These are phyloP conservation scores for Zoroaster sp. DNA, from an alignment of 53 echinoderm and acorn worm genomes.

Conservation along the genomic window DNA sequence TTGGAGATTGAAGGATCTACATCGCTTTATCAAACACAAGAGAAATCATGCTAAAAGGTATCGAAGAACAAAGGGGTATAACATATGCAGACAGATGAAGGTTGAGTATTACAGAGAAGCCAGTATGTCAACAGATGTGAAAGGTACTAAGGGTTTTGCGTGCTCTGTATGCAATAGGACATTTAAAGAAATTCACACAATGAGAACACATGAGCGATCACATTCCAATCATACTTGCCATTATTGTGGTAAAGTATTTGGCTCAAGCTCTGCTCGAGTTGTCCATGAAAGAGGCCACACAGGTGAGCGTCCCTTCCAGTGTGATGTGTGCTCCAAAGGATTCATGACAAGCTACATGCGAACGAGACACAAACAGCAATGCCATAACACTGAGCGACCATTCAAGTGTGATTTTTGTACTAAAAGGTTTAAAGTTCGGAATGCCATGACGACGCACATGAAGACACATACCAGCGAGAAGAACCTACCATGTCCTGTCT, in stretches of 20 bases:
- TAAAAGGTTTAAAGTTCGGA: constrained; percentile 41
- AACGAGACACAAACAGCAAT: constrained; percentile 40
- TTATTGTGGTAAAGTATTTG: constrained; percentile 28
- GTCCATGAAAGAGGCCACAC: constrained; percentile 40
- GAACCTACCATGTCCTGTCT: constrained; percentile 34
- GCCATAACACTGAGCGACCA: constrained; percentile 33
- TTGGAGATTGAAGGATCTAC: constrained; percentile 24
- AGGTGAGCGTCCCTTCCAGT: constrained; percentile 37
- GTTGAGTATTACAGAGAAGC: neutral
- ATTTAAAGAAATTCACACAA: constrained; percentile 44
- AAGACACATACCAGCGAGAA: constrained; percentile 35
- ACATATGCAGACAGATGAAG: neutral
- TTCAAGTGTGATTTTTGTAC: constrained; percentile 42
- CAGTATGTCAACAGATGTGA: neutral
- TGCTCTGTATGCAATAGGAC: constrained; percentile 25
- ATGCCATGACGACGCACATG: constrained; percentile 41
- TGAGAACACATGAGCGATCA: constrained; percentile 35
- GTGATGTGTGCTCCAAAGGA: constrained; percentile 37
- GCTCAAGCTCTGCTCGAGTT: constrained; percentile 34
- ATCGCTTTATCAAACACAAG: constrained; percentile 44
- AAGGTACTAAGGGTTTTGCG: neutral
- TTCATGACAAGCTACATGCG: constrained; percentile 48
- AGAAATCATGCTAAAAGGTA: constrained; percentile 5
- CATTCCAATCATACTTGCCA: constrained; percentile 41
- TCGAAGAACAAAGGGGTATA: neutral